Base-by-base conservation (phyloP, 2,888 invertebrate species). In the Cerastis leucographa region DNA sequence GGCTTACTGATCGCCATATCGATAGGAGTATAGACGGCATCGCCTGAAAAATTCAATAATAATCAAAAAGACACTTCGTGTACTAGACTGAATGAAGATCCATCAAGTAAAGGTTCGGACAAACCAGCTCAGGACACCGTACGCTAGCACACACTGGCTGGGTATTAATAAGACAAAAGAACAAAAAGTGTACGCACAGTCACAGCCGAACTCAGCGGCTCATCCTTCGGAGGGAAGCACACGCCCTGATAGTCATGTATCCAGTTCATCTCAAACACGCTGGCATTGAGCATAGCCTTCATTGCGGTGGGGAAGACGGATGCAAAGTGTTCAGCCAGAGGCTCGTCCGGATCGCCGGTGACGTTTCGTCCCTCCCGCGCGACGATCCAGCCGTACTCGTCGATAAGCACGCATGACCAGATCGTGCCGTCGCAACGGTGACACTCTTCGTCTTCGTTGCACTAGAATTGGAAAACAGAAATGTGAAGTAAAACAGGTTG, bases 221-320 rank as follows among this genome's bases (percentile, higher is more conserved):
- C 89, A 54, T 90, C 85, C 73, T 88, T 84, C 0, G 88, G 89
- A 2, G 93, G 92, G 71, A 96, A 96, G 86, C 96, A 96, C 0
- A 96, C 94, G 0, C 91, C 94, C 73, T 96, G 96, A 77, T 96
- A 96, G 79, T 96, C 96, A 70, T 96, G 95, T 35, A 96, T 89
- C 95, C 95, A 94, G 86, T 94, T 93, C 8, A 95, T 84, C 22
- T 94, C 92, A 80, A 94, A 96, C 35, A 96, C 93, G 29, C 85
- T 87, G 1, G 93, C 93, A 46, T 92, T 92, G 4, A 95, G 91
- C 51, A 96, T 87, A 0, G 94, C 94, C 0, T 90, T 88, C 96
- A 96, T 96, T 0, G 93, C 95, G 0, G 90, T 87, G 0, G 96
- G 96, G 84, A 94, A 91, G 3, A 91, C 80, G 0, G 91, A 90